Conservation (phyloP, 2,888 invertebrate genomes). For the Galeopsomyia nigrocyanea region DNA sequence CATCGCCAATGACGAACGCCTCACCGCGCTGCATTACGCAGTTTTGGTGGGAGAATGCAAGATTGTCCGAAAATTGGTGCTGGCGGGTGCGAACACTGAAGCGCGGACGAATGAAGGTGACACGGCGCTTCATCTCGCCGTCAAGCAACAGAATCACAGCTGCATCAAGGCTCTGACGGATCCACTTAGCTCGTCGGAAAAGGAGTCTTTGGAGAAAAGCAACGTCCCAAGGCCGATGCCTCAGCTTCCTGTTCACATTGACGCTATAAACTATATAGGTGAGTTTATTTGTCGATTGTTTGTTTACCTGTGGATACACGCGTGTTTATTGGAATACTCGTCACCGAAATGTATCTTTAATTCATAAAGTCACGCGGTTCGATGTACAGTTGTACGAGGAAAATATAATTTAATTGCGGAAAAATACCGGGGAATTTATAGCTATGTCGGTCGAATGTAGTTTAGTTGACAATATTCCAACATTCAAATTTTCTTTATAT, state of each 20-base stretch:
- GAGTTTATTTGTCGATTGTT: constrained; percentile 64
- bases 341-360: too few relatives aligned
- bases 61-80: constrained; percentile 82
- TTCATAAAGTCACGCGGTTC: too few relatives aligned
- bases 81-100: constrained; percentile 79
- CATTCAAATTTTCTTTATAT: too few relatives aligned
- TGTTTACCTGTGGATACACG: too few relatives aligned
- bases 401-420: too few relatives aligned
- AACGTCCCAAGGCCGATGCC: neutral
- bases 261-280: constrained; percentile 84
- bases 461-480: too few relatives aligned
- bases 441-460: too few relatives aligned
- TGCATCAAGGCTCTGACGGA: constrained; percentile 82
- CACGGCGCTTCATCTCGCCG: constrained; percentile 89
- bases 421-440: too few relatives aligned
- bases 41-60: constrained; percentile 81
- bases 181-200: constrained; percentile 68
- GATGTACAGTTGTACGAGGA: too few relatives aligned
- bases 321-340: too few relatives aligned
- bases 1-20: constrained; percentile 83
- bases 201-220: neutral
- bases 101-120: constrained; percentile 81
- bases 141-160: constrained; percentile 77
- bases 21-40: constrained; percentile 89
- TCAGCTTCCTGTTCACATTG: neutral